A percentile compares a stretch with the other conserved stretches of the same genome.
These are phyloP conservation scores for Colaptes auratus DNA, from an alignment of 2,113 vertebrate genomes.

Conservation along the genomic window DNA sequence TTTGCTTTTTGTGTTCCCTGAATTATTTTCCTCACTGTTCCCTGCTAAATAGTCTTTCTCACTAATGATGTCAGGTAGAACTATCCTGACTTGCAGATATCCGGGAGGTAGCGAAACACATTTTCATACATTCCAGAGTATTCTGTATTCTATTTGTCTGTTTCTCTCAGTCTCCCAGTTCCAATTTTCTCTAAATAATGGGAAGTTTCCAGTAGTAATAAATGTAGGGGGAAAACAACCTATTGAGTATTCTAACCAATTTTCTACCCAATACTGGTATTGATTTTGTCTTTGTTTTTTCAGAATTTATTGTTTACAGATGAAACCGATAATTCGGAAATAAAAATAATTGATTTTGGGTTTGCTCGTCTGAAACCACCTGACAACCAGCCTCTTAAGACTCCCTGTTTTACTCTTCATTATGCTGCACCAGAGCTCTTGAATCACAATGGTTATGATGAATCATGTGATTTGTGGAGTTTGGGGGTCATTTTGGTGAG, in stretches of 20 bases:
- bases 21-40: neutral
- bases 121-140: neutral
- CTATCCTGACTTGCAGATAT: neutral
- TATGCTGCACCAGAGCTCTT: constrained; percentile 96
- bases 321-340: constrained; percentile 94
- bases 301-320: constrained; percentile 97
- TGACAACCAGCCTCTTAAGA: constrained; percentile 96
- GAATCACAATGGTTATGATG: constrained; percentile 93
- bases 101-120: neutral
- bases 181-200: neutral
- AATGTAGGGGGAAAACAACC: neutral
- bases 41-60: neutral
- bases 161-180: neutral
- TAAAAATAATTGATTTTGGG: constrained; percentile 98
- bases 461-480: constrained; percentile 99
- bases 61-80: neutral
- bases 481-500: constrained; percentile 97
- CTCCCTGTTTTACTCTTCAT: constrained; percentile 96
- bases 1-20: neutral
- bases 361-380: constrained; percentile 96
- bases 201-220: neutral
- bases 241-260: neutral
- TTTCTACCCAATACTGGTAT: neutral
- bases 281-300: constrained; percentile 43
- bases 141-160: neutral